These are phyloP conservation scores for Coranthus polyacanthus DNA, from an alignment of 2,797 vertebrate species.

Conservation along the genomic window DNA sequence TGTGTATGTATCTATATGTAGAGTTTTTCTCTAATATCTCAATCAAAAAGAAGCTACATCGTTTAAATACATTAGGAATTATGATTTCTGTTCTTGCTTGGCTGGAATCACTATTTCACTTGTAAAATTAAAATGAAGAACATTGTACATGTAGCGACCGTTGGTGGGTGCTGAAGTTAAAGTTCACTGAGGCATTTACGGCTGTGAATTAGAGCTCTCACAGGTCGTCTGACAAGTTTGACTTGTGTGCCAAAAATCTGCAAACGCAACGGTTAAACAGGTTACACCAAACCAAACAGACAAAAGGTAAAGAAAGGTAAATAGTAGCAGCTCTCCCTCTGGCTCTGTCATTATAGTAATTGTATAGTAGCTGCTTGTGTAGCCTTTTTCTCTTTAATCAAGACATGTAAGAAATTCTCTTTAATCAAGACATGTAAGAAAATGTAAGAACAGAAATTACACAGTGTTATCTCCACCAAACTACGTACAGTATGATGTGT, in stretches of 20 bases:
- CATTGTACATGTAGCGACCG: no score
- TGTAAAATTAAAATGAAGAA: no score
- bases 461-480: neutral
- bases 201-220: slow-evolving; percentile 17
- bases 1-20: no score
- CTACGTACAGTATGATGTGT: neutral
- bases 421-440: neutral
- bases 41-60: no score
- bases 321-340: neutral
- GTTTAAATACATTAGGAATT: no score
- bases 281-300: slow-evolving; percentile 50
- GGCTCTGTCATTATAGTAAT: neutral
- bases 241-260: slow-evolving; percentile 1
- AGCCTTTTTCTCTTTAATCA: neutral
- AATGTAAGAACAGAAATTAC: neutral
- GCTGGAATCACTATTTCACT: no score
- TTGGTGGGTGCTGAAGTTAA: no score
- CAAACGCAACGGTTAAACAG: slow-evolving; percentile 50
- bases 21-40: no score
- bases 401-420: neutral
- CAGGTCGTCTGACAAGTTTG: slow-evolving; percentile 62
- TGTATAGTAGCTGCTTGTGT: slow-evolving; percentile 2
- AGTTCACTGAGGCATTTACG: slow-evolving; percentile 20
- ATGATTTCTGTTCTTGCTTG: no score
- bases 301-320: neutral